Conservation (phyloP, 1,140 invertebrate genomes). For the Batillaria attramentaria region DNA sequence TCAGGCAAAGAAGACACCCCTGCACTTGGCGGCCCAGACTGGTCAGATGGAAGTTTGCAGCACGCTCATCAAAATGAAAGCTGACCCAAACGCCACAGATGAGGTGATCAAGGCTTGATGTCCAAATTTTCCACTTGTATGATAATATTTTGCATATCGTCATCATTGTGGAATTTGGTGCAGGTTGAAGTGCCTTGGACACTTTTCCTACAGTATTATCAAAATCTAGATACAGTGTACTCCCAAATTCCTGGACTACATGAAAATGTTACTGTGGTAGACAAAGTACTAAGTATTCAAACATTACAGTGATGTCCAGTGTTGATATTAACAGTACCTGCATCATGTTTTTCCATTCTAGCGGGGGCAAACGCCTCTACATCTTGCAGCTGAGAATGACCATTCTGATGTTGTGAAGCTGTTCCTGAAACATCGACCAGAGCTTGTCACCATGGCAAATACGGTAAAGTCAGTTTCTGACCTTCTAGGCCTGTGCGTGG, state of each 20-base stretch:
- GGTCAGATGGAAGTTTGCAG: conserved; percentile 93
- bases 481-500: background rate
- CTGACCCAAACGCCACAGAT: conserved; percentile 96
- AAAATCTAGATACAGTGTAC: no score
- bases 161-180: no score
- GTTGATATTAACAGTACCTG: background rate
- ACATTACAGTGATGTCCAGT: background rate
- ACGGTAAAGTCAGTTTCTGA: conserved; percentile 75
- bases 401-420: conserved; percentile 98
- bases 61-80: conserved; percentile 93
- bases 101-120: no score
- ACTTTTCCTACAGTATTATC: no score
- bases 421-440: conserved; percentile 96
- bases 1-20: conserved; percentile 75
- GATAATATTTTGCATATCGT: no score
- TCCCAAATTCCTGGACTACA: no score
- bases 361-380: conserved; percentile 76
- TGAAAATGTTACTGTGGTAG: background rate
- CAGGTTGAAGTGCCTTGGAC: no score
- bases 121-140: no score
- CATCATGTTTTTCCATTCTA: conserved; percentile 43
- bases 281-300: background rate
- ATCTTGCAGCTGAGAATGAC: conserved; percentile 96
- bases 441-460: conserved; percentile 81
- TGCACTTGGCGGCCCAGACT: conserved; percentile 83